Evolutionary conservation across 2,888 invertebrate species (phyloP), one percentile per base, ranked within the genome.

Genomic region (Scaptomyza polygonia): DNA sequence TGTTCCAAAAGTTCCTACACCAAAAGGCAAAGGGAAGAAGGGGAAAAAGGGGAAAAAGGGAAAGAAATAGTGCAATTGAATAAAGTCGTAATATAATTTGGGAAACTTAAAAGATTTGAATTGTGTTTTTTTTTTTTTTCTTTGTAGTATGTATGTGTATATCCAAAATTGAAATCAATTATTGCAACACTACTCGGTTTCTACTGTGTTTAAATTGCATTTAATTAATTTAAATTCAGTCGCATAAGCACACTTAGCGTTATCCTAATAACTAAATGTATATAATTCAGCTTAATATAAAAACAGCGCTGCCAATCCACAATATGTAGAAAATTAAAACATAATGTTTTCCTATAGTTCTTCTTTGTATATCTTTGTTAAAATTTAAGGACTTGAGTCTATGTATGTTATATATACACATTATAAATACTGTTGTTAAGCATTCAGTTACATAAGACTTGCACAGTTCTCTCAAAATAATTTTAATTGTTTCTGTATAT

Each of bases 171-270:
- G 8, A 18, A n/a, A 29, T 11, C 3, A 43, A 5, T 30, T 29
- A 21, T 43, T 30, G 6, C 14, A 52, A 43, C 12, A 3, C 9
- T 25, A n/a, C 0, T 14, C 27, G 21, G 30, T 54, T 65, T 42
- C 32, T 36, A 63, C 49, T 44, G 12, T 45, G 39, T 58, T 65
- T 51, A 67, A 64, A 57, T 67, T 61, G 79, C 52, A 67, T 65
- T 64, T 72, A 65, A 78, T 86, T 88, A 84, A 88, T 83, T 88
- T 87, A 83, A 88, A 81, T 87, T 87, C 85, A 83, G 88, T 84
- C 83, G 83, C 87, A 78, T 78, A 81, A 81, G 81, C 81, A 81
- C 86, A 79, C 80, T 86, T 81, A 88, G 88, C 72, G 64, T 88
- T 67, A 78, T 69, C 70, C 88, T 88, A 88, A 52, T 61, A 80